Conservation (phyloP, 37 sponge, comb jelly and placozoan genomes). For the Aphrocallistes beatrix region DNA sequence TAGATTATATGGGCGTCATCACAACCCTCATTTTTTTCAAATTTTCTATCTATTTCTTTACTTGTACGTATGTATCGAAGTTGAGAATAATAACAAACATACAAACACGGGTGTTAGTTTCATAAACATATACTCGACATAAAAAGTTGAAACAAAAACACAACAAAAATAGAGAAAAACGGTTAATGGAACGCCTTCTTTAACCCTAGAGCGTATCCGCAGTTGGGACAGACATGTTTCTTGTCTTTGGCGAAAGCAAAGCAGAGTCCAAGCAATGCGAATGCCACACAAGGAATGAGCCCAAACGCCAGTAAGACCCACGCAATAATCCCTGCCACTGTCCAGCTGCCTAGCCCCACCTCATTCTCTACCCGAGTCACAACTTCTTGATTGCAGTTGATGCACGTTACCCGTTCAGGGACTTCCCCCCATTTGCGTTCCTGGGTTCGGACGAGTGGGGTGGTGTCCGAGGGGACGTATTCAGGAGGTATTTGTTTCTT, state of each 20-base stretch:
- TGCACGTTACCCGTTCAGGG: background rate
- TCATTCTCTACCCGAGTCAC: background rate
- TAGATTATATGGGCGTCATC: too few relatives aligned
- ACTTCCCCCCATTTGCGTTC: background rate
- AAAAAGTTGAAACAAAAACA: background rate
- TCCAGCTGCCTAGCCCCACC: background rate
- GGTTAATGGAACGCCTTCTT: slow-evolving; percentile 7
- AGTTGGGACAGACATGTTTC: background rate
- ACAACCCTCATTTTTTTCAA: too few relatives aligned
- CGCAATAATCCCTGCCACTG: background rate
- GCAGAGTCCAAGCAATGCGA: background rate
- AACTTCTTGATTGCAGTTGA: slow-evolving; percentile 3
- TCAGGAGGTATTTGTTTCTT: too few relatives aligned
- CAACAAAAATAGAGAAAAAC: background rate
- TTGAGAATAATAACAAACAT: too few relatives aligned
- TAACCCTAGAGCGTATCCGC: background rate
- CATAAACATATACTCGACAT: too few relatives aligned
- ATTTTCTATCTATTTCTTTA: too few relatives aligned
- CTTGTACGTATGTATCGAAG: too few relatives aligned
- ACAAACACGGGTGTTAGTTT: too few relatives aligned
- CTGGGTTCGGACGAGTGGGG: background rate
- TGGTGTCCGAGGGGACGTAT: too few relatives aligned
- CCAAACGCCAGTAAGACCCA: background rate
- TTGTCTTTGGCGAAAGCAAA: background rate
- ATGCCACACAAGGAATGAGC: background rate